These are phyloP conservation scores for Oxyruncus cristatus DNA, from an alignment of 2,113 vertebrate genomes.

Conservation along the genomic window DNA sequence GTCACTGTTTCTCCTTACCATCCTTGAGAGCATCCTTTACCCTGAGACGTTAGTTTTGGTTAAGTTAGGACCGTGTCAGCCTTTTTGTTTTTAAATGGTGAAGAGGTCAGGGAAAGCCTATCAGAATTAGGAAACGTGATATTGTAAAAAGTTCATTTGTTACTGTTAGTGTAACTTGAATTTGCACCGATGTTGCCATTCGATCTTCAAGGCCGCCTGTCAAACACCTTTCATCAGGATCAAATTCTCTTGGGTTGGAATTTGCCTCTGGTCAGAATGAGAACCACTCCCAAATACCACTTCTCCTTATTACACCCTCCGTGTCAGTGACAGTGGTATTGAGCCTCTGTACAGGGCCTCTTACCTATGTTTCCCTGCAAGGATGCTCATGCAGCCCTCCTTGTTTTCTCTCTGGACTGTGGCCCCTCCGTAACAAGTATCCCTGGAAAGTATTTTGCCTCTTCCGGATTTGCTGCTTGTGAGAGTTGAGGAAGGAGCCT, in stretches of 20 bases:
- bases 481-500: background rate
- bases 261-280: constrained; percentile 29
- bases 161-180: background rate
- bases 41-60: background rate
- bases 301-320: accelerated
- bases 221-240: constrained; percentile 6
- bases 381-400: background rate
- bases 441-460: background rate
- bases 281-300: constrained; percentile 32
- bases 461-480: background rate
- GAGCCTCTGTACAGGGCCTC: background rate
- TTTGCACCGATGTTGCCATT: background rate
- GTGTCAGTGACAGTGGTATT: accelerated
- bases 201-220: background rate
- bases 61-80: background rate
- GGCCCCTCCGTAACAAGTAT: background rate
- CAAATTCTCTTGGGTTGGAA: background rate
- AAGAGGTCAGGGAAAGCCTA: background rate
- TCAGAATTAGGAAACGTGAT: background rate
- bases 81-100: background rate
- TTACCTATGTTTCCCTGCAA: background rate
- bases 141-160: background rate
- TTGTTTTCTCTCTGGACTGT: background rate
- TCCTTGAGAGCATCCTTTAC: background rate
- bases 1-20: background rate